phyloP scores from a whole-genome alignment of 1,140 invertebrate species.

The Meteorus sp. region DNA sequence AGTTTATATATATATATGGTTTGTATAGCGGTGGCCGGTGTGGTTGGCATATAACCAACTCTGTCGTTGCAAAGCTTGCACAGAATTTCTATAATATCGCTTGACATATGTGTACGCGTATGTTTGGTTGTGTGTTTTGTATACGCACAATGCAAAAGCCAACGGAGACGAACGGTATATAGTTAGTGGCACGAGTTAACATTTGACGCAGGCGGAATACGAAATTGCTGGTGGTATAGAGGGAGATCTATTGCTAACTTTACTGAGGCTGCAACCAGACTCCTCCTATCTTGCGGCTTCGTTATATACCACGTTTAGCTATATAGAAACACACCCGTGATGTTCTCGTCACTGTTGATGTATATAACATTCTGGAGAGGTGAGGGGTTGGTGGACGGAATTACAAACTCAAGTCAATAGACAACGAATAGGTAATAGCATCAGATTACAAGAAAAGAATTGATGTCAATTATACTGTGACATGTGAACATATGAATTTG shows the following conservation, averaged over 20 bases:
- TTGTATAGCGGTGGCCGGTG: not conserved
- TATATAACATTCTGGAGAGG: not conserved
- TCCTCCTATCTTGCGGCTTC: not conserved
- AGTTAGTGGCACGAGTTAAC: slow-evolving; percentile 38
- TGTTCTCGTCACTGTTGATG: not conserved
- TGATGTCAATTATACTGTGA: slow-evolving; percentile 11
- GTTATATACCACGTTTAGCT: not conserved
- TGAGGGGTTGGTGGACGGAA: not conserved
- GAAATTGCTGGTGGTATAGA: slow-evolving; percentile 23
- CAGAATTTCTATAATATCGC: slow-evolving; percentile 44
- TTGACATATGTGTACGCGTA: slow-evolving; percentile 13
- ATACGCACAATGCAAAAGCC: too few relatives aligned
- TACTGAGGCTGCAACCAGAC: too few relatives aligned
- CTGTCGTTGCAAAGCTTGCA: slow-evolving; percentile 8
- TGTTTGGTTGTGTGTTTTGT: too few relatives aligned
- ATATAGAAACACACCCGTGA: too few relatives aligned
- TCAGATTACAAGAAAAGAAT: slow-evolving; percentile 16
- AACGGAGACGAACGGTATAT: slow-evolving; percentile 29
- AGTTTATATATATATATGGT: slow-evolving; percentile 1
- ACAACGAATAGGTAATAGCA: slow-evolving; percentile 5
- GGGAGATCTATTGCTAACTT: slow-evolving; percentile 3
- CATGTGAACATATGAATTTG: slow-evolving; percentile 8
- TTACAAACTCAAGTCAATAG: slow-evolving; percentile 11
- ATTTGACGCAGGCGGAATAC: slow-evolving; percentile 37
- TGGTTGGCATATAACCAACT: not conserved